A percentile compares a stretch with the other conserved stretches of the same genome.
Evolutionary conservation across 2,888 invertebrate species (phyloP).

Genomic region (Luperina testacea): DNA sequence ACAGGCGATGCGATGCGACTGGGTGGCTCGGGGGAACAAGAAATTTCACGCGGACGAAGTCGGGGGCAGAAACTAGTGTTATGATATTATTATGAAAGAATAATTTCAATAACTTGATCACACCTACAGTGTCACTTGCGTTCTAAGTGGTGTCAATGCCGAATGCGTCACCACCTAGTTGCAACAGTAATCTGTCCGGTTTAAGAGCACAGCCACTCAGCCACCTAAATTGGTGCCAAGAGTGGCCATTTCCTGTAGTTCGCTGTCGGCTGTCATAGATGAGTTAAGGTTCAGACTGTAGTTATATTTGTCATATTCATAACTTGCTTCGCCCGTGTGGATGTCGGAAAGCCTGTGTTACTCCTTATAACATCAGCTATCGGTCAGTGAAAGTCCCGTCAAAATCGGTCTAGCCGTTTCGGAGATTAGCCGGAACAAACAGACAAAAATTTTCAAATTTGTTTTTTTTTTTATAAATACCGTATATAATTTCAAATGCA

Average conservation of each 20-base stretch:
- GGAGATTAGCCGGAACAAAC: no score
- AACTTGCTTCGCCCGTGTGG: neutral
- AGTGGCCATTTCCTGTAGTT: slow-evolving; percentile 45
- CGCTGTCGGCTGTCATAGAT: slow-evolving; percentile 23
- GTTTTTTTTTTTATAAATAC: no score
- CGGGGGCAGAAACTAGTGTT: no score
- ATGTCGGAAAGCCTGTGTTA: no score
- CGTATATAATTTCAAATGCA: no score
- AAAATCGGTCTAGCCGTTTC: no score
- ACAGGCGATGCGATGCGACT: no score
- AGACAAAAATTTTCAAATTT: no score
- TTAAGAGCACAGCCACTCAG: slow-evolving; percentile 35
- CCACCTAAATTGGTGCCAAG: slow-evolving; percentile 38
- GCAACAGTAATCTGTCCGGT: slow-evolving; percentile 37
- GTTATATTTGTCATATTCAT: neutral
- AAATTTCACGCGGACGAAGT: no score
- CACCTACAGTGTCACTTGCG: slow-evolving; percentile 9
- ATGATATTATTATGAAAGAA: neutral
- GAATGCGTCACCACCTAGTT: slow-evolving; percentile 41
- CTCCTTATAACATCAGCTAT: no score
- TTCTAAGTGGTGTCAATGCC: slow-evolving; percentile 45
- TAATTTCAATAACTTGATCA: slow-evolving; percentile 16
- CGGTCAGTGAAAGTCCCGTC: no score
- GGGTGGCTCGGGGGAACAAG: no score
- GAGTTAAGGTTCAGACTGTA: slow-evolving; percentile 3